Conservation (phyloP, 2,888 invertebrate genomes). For the Patella caerulea region DNA sequence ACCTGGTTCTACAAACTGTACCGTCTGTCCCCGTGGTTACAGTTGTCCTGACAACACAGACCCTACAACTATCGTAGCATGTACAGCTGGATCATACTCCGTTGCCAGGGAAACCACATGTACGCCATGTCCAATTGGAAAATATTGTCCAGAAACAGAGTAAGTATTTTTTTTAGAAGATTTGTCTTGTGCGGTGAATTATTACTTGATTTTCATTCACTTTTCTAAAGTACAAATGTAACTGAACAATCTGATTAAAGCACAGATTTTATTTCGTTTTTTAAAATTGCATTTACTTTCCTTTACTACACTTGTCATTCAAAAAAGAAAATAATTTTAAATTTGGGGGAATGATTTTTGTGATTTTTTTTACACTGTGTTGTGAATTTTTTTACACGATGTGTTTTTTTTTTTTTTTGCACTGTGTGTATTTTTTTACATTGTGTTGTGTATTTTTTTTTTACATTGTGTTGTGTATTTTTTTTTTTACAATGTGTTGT, state of each 20-base stretch:
- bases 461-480: too few relatives aligned
- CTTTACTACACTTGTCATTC: too few relatives aligned
- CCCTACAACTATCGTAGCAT: constrained; percentile 46
- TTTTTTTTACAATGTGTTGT: too few relatives aligned
- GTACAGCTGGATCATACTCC: constrained; percentile 55
- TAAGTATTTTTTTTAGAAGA: constrained; percentile 32
- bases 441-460: too few relatives aligned
- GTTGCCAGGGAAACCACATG: constrained; percentile 48
- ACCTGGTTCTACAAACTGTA: constrained; percentile 53
- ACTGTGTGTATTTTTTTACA: too few relatives aligned
- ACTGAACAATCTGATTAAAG: too few relatives aligned
- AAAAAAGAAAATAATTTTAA: not conserved
- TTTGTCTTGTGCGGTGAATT: too few relatives aligned
- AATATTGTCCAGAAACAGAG: constrained; percentile 53
- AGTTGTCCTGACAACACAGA: constrained; percentile 55
- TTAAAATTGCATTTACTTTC: too few relatives aligned
- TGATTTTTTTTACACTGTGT: constrained; percentile 22
- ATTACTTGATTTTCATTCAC: too few relatives aligned
- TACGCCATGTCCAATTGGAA: constrained; percentile 57
- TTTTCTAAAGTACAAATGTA: too few relatives aligned
- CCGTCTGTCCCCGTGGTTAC: constrained; percentile 57
- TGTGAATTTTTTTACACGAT: not conserved
- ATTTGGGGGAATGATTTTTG: not conserved
- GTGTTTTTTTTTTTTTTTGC: too few relatives aligned
- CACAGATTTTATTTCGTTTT: too few relatives aligned